These are phyloP conservation scores for Thalassoma bifasciatum DNA, from an alignment of 2,113 vertebrate species.

Conservation along the genomic window DNA sequence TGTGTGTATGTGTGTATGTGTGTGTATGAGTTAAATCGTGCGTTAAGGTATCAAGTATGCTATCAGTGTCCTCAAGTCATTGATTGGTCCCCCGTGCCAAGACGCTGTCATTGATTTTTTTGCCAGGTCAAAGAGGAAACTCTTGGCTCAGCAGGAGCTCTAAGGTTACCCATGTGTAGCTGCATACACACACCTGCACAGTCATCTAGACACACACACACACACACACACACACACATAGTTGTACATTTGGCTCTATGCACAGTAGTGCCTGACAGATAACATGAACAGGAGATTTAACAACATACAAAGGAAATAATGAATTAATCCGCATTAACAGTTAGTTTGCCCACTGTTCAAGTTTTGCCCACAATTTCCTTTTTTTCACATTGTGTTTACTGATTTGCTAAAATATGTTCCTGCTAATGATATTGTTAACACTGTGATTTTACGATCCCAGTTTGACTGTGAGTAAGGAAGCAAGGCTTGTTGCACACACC, in stretches of 20 bases:
- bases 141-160: conserved; percentile 53
- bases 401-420: background rate
- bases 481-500: no score
- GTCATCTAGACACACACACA: background rate
- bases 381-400: background rate
- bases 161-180: conserved; percentile 37
- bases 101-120: conserved; percentile 66
- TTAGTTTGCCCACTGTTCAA: no score
- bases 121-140: conserved; percentile 63
- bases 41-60: conserved; percentile 60
- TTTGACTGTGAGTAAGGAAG: no score
- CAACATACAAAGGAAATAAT: background rate
- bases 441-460: no score
- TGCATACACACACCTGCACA: background rate
- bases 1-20: conserved; percentile 16
- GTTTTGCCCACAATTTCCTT: background rate
- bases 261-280: background rate
- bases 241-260: background rate
- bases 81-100: conserved; percentile 68
- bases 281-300: background rate
- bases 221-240: background rate
- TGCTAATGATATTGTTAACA: no score
- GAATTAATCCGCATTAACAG: no score
- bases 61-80: conserved; percentile 65
- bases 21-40: conserved; percentile 29